Evolutionary conservation across 2,797 vertebrate genomes (phyloP), one percentile per base, ranked within the genome.

Genomic region (Chanos chanos): DNA sequence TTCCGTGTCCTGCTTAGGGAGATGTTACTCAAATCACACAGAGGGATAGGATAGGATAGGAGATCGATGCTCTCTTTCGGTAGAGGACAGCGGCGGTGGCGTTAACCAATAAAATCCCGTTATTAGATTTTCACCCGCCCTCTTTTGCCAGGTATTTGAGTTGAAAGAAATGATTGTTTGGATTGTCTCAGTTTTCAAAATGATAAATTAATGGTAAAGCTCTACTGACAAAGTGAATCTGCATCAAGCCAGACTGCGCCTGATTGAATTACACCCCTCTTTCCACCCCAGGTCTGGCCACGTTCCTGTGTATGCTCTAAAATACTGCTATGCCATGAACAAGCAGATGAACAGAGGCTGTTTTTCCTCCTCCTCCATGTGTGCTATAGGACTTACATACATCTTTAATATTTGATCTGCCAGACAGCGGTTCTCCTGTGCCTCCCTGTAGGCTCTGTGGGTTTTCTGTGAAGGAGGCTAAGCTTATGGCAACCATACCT

Each of bases 191-290:
- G 66, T 85, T 85, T 86, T 83, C 76, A 70, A 65, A 79, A 83
- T 81, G 77, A 83, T 83, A 69, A 87, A 84, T 85, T 83, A 83
- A 79, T 74, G 72, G 75, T 82, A 76, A 81, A 73, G 71, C 77
- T 69, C 71, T 70, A 69, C 80, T 85, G 83, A 86, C 83, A 82
- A 75, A 82, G 77, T 67, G 78, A 85, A 86, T 85, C 80, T 85
- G 76, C 82, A 66, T 87, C 80, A 83, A 76, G 48, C 74, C 68
- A 58, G 72, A 81, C 75, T 68, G 57, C 69, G 36, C 59, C 74
- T 83, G 79, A 86, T 84, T 83, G 65, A 84, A 86, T 86, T 86
- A 85, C 77, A 56, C 62, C 60, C 63, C 69, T 76, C 33, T 40
- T 71, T 45, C 44, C 37, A 21, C 57, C 71, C 66, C 66, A 44